Evolutionary conservation across 2,797 vertebrate genomes (phyloP).

Genomic region (Crocidura indochinensis): DNA sequence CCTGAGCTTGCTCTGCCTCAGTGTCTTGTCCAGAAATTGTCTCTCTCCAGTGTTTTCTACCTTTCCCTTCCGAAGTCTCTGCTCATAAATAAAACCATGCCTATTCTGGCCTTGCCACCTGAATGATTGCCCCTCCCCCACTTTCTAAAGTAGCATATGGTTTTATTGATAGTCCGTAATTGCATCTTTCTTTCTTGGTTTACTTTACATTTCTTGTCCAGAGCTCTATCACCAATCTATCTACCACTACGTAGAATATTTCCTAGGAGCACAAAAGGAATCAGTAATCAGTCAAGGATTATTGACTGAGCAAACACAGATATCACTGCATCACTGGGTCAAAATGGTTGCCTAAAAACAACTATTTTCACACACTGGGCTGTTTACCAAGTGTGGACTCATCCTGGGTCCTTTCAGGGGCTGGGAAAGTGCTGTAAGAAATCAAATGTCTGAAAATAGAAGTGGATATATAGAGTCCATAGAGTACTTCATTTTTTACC

Average conservation of each 20-base stretch:
- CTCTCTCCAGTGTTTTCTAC: neutral
- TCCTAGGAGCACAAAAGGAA: neutral
- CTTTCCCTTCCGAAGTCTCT: neutral
- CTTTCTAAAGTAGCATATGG: neutral
- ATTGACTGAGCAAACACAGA: neutral
- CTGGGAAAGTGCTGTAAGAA: neutral
- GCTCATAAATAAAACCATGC: neutral
- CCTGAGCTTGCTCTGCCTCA: neutral
- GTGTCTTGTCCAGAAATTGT: neutral
- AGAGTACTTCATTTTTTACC: no score
- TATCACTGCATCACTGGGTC: neutral
- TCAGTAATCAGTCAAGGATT: neutral
- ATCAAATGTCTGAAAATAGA: no score
- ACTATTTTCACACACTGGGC: neutral
- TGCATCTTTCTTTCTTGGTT: neutral
- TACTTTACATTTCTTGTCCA: neutral
- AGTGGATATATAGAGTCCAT: no score
- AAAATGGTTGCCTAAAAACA: no score
- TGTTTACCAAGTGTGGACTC: neutral
- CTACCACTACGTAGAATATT: neutral
- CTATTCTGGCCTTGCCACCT: neutral
- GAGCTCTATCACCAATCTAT: neutral
- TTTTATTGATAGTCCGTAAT: neutral
- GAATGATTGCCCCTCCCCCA: neutral
- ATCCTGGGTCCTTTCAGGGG: neutral